A percentile compares a stretch with the other conserved stretches of the same genome.
These are phyloP conservation scores for Lonchura striata DNA, from an alignment of 2,113 vertebrate genomes.

Conservation along the genomic window DNA sequence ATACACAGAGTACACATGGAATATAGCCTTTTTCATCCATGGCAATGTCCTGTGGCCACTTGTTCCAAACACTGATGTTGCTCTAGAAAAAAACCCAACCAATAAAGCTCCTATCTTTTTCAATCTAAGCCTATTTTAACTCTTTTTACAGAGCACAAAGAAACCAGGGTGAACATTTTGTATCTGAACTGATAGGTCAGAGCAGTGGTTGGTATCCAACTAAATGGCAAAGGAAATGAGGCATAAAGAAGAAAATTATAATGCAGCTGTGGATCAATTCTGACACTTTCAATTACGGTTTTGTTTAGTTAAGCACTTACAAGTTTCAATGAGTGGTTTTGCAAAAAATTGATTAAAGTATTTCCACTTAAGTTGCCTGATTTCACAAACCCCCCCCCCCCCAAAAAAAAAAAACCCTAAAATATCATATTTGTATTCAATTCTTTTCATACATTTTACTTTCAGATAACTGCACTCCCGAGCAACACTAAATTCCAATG, in stretches of 20 bases:
- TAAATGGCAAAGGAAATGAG: conserved; percentile 63
- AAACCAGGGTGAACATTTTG: neutral
- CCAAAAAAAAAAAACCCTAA: neutral
- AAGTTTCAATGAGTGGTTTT: conserved; percentile 53
- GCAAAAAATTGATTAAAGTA: conserved; percentile 35
- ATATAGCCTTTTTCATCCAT: neutral
- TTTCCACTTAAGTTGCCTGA: neutral
- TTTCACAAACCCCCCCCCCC: neutral
- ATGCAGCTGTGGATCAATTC: conserved; percentile 48
- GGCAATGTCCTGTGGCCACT: neutral
- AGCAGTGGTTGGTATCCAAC: conserved; percentile 35
- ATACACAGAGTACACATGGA: neutral
- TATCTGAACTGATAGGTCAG: neutral
- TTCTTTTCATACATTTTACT: neutral
- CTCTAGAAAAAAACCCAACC: neutral
- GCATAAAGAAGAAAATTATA: conserved; percentile 60
- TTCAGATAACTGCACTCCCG: neutral
- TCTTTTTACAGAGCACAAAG: neutral
- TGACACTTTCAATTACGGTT: conserved; percentile 66
- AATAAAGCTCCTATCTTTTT: neutral
- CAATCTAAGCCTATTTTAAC: neutral
- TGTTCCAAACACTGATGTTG: neutral
- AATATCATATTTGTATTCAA: neutral
- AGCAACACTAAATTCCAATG: neutral
- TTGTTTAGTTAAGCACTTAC: conserved; percentile 68